Evolutionary conservation across 2,797 vertebrate genomes (phyloP), one percentile per base, ranked within the genome.

Genomic region (Poeciliopsis paucimaculata): DNA sequence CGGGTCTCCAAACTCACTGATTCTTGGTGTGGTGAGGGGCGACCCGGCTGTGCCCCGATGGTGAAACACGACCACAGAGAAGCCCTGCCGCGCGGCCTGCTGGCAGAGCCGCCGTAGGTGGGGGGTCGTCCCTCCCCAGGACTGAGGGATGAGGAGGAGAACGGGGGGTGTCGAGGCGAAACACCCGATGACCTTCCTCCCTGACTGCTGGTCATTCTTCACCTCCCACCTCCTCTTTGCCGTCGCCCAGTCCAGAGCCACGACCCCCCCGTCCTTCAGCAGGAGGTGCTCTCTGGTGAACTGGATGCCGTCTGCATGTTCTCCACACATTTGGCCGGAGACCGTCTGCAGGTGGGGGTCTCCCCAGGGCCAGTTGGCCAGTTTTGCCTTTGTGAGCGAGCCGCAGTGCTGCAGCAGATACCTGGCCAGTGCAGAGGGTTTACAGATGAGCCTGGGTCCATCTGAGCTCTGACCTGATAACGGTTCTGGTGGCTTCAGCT

Each of bases 1-100:
- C 0, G 97, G 95, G 89, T 98, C 97, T 53, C 97, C 97, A 20
- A 97, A 97, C 83, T 97, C 91, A 76, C 96, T 96, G 23, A 97
- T 95, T 31, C 89, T 90, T 2, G 95, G 89, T 5, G 93, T 97
- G 86, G 94, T 91, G 51, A 98, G 91, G 0, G 95, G 96, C 57
- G 96, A 96, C 26, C 94, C 93, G 0, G 94, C 94, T 43, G 96
- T 96, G 43, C 96, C 96, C 0, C 96, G 93, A 41, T 94, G 89
- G 78, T 96, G 94, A 90, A 97, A 97, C 82, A 97, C 94, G 70
- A 96, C 95, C 0, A 95, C 95, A 75, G 94, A 94, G 87, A 96
- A 97, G 72, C 96, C 96, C 70, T 93, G 93, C 9, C 73, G 84
- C 55, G 94, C 77, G 18, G 96, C 96, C 71, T 92, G 90, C 20